Evolutionary conservation across 2,113 vertebrate species (phyloP).

Genomic region (Percopsis transmontana): DNA sequence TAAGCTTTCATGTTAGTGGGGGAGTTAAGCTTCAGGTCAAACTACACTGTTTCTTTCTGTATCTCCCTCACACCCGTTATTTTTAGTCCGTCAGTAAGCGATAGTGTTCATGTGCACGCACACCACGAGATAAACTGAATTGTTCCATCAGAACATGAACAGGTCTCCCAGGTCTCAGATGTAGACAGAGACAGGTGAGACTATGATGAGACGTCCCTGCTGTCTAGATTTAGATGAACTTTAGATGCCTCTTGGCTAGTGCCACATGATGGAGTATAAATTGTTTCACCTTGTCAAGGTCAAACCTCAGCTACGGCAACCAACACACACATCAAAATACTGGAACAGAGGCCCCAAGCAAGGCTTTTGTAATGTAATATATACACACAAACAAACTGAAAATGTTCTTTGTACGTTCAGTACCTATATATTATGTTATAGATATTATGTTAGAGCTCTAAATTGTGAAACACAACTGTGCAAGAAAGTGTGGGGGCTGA

Average conservation of each 20-base stretch:
- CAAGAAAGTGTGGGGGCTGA: too few relatives aligned
- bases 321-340: too few relatives aligned
- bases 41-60: slow-evolving; percentile 3
- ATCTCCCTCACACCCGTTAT: slow-evolving; percentile 3
- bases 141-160: slow-evolving; percentile 40
- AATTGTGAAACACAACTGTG: too few relatives aligned
- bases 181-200: slow-evolving; percentile 15
- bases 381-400: too few relatives aligned
- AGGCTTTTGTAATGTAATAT: too few relatives aligned
- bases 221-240: slow-evolving; percentile 51
- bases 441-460: too few relatives aligned
- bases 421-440: too few relatives aligned
- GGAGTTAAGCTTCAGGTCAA: too few relatives aligned
- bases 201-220: slow-evolving; percentile 17
- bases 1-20: too few relatives aligned
- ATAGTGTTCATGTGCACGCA: slow-evolving; percentile 9
- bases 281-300: slow-evolving; percentile 56
- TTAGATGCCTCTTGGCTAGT: slow-evolving; percentile 34
- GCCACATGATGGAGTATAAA: slow-evolving; percentile 50
- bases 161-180: slow-evolving; percentile 40
- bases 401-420: too few relatives aligned
- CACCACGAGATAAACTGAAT: slow-evolving; percentile 30
- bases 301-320: slow-evolving; percentile 22
- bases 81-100: slow-evolving; percentile 21
- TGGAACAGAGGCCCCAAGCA: too few relatives aligned